Percentiles rank a stretch among this genome's conserved stretches.
Conservation (phyloP, 2,888 invertebrate species). For the Aspidapion aeneum region DNA sequence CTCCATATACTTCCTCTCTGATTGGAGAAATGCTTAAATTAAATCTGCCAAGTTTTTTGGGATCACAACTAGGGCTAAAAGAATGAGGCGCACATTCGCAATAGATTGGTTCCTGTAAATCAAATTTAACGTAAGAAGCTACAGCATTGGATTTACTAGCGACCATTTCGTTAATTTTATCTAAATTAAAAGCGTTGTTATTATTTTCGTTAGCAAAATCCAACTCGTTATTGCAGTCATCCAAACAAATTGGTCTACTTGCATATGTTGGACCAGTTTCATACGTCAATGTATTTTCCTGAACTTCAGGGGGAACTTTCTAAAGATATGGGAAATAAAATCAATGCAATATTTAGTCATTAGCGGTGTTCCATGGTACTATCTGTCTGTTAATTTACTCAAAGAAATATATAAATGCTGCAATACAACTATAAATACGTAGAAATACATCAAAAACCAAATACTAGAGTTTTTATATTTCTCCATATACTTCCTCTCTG, state of each 20-base stretch:
- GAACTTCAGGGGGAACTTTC: constrained; percentile 11
- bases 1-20: constrained; percentile 36
- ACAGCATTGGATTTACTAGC: constrained; percentile 4
- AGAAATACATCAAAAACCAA: no score
- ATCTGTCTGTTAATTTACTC: no score
- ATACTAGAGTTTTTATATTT: not conserved
- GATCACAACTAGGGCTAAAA: constrained; percentile 5
- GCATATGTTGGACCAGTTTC: constrained; percentile 34
- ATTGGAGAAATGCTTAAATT: constrained; percentile 29
- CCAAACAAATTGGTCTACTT: constrained; percentile 39
- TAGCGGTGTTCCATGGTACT: no score
- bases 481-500: constrained; percentile 36
- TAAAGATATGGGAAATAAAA: no score
- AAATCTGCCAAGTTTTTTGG: constrained; percentile 11
- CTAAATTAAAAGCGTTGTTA: constrained; percentile 11
- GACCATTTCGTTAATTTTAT: not conserved
- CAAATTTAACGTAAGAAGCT: constrained; percentile 3
- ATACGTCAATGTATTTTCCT: constrained; percentile 12
- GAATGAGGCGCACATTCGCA: constrained; percentile 25
- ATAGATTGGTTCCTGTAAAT: constrained; percentile 28
- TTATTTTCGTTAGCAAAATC: constrained; percentile 14
- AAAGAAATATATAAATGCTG: no score
- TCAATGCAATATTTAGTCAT: no score
- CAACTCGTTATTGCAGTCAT: constrained; percentile 8
- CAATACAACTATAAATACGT: no score